Evolutionary conservation across 2,888 invertebrate genomes (phyloP), one percentile per base, ranked within the genome.

Genomic region (Xylocampa areola): DNA sequence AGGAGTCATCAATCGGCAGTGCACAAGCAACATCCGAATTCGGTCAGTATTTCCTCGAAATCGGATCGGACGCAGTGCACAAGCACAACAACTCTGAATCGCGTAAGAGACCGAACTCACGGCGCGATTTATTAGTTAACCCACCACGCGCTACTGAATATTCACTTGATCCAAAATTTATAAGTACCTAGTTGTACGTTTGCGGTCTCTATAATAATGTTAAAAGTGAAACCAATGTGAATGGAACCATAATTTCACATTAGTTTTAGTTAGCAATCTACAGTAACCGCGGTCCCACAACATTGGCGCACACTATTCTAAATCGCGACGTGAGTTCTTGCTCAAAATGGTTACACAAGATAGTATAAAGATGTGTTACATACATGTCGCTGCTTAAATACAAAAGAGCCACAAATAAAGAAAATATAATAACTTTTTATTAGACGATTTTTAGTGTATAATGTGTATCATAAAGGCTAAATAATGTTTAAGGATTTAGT

Each of bases 41-140:
- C 17, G 23, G 23, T 33, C 19, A 7, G 13, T 54, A 48, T 66
- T 66, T 61, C 57, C 68, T 67, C 62, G 57, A 57, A 44, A 51
- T 63, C 45, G 51, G 63, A 57, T 68, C 57, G 44, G 68, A 40
- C 68, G 57, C 55, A 63, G 68, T 63, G 51, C 62, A 55, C 62
- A 55, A 68, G 29, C 54, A 51, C 68, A 63, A 51, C 40, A 55
- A 62, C 63, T 63, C 50, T 57, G 41, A 68, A 51, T 60, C 64
- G 61, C 65, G 54, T 37, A 53, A 54, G 37, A 61, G 54, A 43
- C 30, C 29, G 27, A 52, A 54, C 10, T 39, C 41, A 44, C 51
- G 33, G 25, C 17, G 32, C 29, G 16, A 16, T 41, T 33, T 25
- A 58, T 29, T 21, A 16, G 29, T 64, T 44, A 44, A 49, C 27